Percentiles rank a stretch among this genome's conserved stretches.
These are phyloP conservation scores for Conomelus anceps DNA, from an alignment of 2,888 invertebrate species.

Conservation along the genomic window DNA sequence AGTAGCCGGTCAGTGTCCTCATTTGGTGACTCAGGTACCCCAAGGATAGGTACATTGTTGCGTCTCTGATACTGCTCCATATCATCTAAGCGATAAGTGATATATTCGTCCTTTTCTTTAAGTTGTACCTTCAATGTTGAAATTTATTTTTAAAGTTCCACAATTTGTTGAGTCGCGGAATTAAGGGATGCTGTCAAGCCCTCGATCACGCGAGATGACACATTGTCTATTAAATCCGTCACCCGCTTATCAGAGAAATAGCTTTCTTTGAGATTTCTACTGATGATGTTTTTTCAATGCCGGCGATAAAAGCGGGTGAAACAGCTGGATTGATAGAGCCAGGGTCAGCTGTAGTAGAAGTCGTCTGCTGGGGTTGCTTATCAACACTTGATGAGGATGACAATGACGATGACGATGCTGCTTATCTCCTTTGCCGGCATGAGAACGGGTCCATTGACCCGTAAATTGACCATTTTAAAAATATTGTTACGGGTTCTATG, in stretches of 20 bases:
- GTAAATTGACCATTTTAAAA: too few species aligned
- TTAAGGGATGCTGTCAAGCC: not conserved
- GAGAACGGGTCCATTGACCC: too few species aligned
- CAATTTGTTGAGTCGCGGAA: not conserved
- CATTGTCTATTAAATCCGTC: not conserved
- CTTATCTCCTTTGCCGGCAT: not conserved
- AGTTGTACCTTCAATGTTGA: not conserved
- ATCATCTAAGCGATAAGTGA: not conserved
- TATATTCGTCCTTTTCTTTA: not conserved
- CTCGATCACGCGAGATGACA: not conserved
- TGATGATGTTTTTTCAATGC: not conserved
- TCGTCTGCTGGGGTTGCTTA: not conserved
- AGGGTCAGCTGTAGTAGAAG: not conserved
- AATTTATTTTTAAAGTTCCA: not conserved
- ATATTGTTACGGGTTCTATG: too few species aligned
- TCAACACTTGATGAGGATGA: not conserved
- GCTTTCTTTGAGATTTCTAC: not conserved
- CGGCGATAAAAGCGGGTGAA: not conserved
- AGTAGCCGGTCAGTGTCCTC: conserved; percentile 4
- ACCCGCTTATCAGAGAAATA: not conserved
- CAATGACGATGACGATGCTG: not conserved
- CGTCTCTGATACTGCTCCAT: conserved; percentile 1
- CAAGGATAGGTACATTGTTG: not conserved
- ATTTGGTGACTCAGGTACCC: not conserved
- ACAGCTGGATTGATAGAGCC: not conserved